Base-by-base conservation (phyloP, 2,888 invertebrate genomes). In the Cephus nigrinus region DNA sequence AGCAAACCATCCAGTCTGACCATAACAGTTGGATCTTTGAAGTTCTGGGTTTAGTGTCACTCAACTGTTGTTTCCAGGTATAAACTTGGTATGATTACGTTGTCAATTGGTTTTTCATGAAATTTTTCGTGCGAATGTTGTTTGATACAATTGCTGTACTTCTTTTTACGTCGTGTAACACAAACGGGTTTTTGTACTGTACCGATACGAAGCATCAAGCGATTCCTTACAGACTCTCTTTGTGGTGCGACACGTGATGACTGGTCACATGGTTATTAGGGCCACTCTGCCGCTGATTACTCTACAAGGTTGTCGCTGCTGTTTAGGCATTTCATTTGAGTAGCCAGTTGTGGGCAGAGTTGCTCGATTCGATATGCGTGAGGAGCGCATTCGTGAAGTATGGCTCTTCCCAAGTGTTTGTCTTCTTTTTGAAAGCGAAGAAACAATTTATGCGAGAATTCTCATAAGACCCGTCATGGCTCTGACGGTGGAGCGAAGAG, bases 221-320 rank as follows among this genome's bases (percentile, higher is more conserved):
- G 55, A 55, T 55, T 55, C 55, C 23, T 23, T 55, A 23, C 55
- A 3, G 71, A 12, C 30, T 11, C 33, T 33, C 33, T 71, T 71
- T 71, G 33, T 31, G 30, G 30, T 15, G 23, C 55, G 55, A 55
- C 55, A 55, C 55, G 55, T 55, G 55, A 55, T 23, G 23, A 23
- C 23, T 55, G 80, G 78, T 72, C 68, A 79, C 80, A 80, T 78
- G 82, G 84, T 87, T 86, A 89, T 90, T 90, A 88, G 84, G 87
- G 88, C 88, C 88, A 90, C 81, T 89, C 89, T 86, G 83, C 82
- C 81, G 87, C 82, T 88, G 86, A 90, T 90, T 88, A 86, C 79
- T 82, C 79, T 84, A 83, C 90, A 89, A 90, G 90, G 90, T 86
- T 88, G 82, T 80, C 15, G 55, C 55, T 79, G 79, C 83, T 85